Evolutionary conservation across 2,888 invertebrate species (phyloP).

Genomic region (Ernsta delagoae): DNA sequence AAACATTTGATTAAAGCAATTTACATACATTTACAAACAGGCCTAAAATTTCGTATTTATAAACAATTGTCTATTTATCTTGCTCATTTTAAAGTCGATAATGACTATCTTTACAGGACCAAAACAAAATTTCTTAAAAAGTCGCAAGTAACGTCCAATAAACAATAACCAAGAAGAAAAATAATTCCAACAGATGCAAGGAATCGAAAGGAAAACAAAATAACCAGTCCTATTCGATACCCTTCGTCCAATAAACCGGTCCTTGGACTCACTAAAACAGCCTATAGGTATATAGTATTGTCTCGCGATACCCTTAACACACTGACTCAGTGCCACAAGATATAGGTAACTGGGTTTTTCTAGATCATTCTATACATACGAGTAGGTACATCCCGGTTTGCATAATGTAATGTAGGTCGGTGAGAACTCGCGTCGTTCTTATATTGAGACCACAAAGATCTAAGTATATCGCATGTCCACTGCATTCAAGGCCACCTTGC

Average conservation of each 20-base stretch:
- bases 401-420: conserved; percentile 19
- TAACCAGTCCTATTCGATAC: conserved; percentile 1
- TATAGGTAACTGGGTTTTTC: conserved; percentile 33
- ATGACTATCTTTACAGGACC: no score
- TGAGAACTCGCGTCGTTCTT: conserved; percentile 35
- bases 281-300: neutral
- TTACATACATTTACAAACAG: no score
- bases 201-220: conserved; percentile 3
- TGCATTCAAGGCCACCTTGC: conserved; percentile 41
- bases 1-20: no score
- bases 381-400: conserved; percentile 26
- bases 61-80: no score
- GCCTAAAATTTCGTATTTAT: no score
- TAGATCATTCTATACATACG: conserved; percentile 25
- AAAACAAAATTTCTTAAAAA: no score
- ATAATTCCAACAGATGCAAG: neutral
- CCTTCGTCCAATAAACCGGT: conserved; percentile 1
- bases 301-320: conserved; percentile 7
- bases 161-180: no score
- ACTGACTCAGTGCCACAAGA: conserved; percentile 20
- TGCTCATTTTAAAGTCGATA: no score
- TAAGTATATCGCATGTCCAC: conserved; percentile 46
- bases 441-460: conserved; percentile 42
- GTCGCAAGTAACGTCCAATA: no score
- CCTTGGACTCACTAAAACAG: conserved; percentile 12